Evolutionary conservation across 1,140 invertebrate genomes (phyloP).

Genomic region (Hormaphis cornu): DNA sequence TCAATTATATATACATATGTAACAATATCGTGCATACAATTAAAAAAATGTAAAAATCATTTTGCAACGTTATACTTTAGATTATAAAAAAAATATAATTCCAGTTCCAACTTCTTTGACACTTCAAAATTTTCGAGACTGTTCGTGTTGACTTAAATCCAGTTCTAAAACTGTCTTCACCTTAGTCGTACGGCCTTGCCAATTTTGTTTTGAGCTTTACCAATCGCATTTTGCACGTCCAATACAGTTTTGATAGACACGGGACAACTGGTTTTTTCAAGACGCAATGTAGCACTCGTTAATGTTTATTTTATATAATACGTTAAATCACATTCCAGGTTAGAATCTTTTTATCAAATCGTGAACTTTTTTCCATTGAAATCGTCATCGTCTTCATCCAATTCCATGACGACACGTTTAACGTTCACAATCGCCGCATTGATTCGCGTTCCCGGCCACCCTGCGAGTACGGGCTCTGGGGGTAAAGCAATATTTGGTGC

Average conservation of each 20-base stretch:
- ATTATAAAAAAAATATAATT: too few relatives aligned
- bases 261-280: background rate
- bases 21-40: too few relatives aligned
- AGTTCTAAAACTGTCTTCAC: background rate
- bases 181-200: background rate
- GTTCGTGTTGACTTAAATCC: background rate
- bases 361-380: background rate
- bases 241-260: background rate
- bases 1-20: too few relatives aligned
- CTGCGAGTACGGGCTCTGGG: too few relatives aligned
- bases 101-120: background rate
- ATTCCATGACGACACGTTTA: constrained; percentile 23
- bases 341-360: background rate
- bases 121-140: background rate
- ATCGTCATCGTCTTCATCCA: background rate
- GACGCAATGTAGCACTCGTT: background rate
- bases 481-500: too few relatives aligned
- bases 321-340: background rate
- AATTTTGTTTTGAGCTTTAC: background rate
- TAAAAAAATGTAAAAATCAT: too few relatives aligned
- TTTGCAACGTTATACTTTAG: too few relatives aligned
- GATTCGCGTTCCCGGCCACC: too few relatives aligned
- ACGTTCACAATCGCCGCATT: background rate
- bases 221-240: background rate
- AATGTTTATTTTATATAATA: background rate